Base-by-base conservation (phyloP, 2,888 invertebrate genomes). In the Dasysyrphus albostriatus region DNA sequence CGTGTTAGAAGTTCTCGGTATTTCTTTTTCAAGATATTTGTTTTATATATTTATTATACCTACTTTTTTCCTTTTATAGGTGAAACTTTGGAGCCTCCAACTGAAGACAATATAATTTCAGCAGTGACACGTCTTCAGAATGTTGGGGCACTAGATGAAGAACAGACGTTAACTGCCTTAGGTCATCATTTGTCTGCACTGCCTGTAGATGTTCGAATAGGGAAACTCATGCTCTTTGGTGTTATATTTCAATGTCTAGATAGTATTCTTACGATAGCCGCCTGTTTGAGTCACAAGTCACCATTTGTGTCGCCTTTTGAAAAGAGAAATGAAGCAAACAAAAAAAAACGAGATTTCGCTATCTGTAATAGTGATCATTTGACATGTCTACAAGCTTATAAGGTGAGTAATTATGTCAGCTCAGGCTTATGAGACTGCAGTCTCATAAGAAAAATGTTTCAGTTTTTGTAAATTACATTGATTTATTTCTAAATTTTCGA, bases 171-270 rank as follows among this genome's bases (percentile, higher is more conserved):
- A 74, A 98, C 98, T 0, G 96, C 98, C 0, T 92, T 98, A 7
- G 98, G 98, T 0, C 95, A 96, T 88, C 98, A 98, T 92, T 93
- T 98, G 70, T 96, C 98, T 0, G 96, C 97, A 0, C 92, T 99
- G 77, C 98, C 98, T 0, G 96, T 99, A 0, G 98, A 98, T 90
- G 97, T 97, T 4, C 94, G 97, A 89, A 96, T 98, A 89, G 98
- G 98, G n/a, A 98, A 98, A 91, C 94, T 98, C 88, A 96, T 99
- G 94, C 92, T 99, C 8, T 97, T 97, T 90, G 98, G 98, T 0
- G 96, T 98, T 12, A 97, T 98, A 84, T 97, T 99, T 91, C 93
- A 93, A 96, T 98, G 98, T 91, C 94, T 98, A 42, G 98, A 98
- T 93, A 97, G 98, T 0, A 96, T 98, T 0, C 93, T 98, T 3